Conservation (phyloP, 2,797 vertebrate species). For the Vultur gryphus region DNA sequence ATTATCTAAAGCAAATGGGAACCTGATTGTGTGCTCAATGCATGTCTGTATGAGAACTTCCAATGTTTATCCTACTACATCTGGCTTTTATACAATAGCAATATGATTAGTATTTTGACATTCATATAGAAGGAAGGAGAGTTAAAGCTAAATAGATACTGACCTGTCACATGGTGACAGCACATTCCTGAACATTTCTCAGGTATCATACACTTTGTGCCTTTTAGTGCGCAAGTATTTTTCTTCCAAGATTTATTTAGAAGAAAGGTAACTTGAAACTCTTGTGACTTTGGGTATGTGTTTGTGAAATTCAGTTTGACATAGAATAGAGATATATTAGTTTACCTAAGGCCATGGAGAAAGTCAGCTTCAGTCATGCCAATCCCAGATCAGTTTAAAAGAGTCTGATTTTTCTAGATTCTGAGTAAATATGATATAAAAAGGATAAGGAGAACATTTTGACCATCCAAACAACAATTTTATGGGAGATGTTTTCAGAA, state of each 20-base stretch:
- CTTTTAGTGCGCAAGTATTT: not conserved
- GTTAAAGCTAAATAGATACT: not conserved
- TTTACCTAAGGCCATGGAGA: not conserved
- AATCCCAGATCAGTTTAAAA: not conserved
- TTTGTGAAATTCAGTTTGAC: not conserved
- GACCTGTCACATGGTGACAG: not conserved
- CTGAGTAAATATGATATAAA: not conserved
- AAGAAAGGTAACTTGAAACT: not conserved
- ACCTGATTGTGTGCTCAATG: accelerated
- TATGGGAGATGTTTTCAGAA: not conserved
- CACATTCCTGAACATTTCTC: not conserved
- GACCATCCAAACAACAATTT: not conserved
- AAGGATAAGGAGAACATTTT: not conserved
- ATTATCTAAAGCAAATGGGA: not conserved
- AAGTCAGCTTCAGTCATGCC: not conserved
- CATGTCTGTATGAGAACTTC: not conserved
- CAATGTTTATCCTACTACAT: not conserved
- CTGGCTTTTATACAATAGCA: not conserved
- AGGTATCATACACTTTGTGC: not conserved
- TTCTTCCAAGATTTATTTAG: not conserved
- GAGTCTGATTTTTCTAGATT: not conserved
- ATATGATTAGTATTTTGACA: not conserved
- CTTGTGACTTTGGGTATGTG: not conserved
- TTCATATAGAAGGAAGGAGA: not conserved
- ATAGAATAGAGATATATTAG: not conserved